These are phyloP conservation scores for Eupithecia inturbata DNA, from an alignment of 2,888 invertebrate genomes.

Conservation along the genomic window DNA sequence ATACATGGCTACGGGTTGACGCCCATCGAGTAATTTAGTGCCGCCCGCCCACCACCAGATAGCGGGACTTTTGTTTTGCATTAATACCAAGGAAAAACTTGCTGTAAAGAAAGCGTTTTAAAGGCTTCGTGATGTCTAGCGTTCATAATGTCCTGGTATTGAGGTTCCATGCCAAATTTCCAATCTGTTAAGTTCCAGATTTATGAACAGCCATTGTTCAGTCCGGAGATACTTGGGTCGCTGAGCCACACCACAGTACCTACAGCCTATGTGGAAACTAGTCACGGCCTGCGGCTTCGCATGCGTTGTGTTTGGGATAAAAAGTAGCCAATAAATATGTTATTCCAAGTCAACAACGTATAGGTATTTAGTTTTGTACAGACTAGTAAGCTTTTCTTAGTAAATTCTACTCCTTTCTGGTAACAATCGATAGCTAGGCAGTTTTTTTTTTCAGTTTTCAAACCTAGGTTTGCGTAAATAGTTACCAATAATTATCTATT, in stretches of 20 bases:
- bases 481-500: no score
- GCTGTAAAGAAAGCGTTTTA: slow-evolving; percentile 1
- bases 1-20: slow-evolving; percentile 85
- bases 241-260: neutral
- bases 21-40: slow-evolving; percentile 87
- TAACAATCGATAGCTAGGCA: neutral
- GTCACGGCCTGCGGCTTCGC: neutral
- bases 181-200: neutral
- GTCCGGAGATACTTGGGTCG: neutral
- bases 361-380: no score
- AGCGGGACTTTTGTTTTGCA: slow-evolving; percentile 83
- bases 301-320: neutral
- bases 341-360: no score
- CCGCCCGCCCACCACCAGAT: slow-evolving; percentile 85
- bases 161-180: neutral
- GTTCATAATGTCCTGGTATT: neutral
- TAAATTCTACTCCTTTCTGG: neutral
- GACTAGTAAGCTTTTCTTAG: neutral
- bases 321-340: no score
- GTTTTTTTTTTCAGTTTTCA: neutral
- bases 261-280: neutral
- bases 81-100: slow-evolving; percentile 66
- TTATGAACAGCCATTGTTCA: neutral
- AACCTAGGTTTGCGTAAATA: neutral
- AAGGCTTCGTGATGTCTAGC: neutral